phyloP scores from a whole-genome alignment of 1,140 invertebrate genomes.

The Lepidurus couesii region DNA sequence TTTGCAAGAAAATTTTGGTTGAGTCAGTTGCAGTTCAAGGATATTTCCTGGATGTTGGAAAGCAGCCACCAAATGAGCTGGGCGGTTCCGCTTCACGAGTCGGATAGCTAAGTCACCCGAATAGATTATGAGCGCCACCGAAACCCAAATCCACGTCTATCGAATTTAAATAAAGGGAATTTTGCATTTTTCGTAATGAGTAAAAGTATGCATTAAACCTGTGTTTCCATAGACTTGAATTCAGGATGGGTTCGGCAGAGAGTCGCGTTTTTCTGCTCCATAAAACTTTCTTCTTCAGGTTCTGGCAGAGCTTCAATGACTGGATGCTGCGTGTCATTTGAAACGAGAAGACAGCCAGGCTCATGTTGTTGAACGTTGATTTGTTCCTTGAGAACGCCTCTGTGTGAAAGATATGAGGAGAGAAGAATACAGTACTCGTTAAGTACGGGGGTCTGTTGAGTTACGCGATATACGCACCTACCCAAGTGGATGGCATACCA shows the following conservation, averaged over 20 bases:
- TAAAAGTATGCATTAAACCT: neutral
- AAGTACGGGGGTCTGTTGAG: neutral
- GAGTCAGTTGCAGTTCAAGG: constrained; percentile 29
- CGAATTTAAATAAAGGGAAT: neutral
- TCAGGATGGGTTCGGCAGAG: constrained; percentile 23
- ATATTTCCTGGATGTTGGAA: constrained; percentile 26
- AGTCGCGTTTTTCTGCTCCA: constrained; percentile 5
- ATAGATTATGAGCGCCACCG: constrained; percentile 24
- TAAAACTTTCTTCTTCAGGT: neutral
- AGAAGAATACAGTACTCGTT: neutral
- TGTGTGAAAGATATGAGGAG: constrained; percentile 7
- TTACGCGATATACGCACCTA: constrained; percentile 31
- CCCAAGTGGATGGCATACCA: constrained; percentile 39
- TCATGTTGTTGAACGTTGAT: constrained; percentile 30
- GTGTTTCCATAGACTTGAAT: constrained; percentile 26
- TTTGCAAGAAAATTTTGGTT: neutral
- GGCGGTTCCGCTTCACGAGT: constrained; percentile 13
- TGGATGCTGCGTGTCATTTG: neutral
- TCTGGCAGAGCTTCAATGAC: neutral
- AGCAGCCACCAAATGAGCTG: constrained; percentile 12
- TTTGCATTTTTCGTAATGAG: neutral
- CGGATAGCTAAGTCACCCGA: constrained; percentile 17
- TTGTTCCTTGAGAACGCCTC: constrained; percentile 35
- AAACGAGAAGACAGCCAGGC: constrained; percentile 26
- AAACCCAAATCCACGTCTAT: constrained; percentile 30